Base-by-base conservation (phyloP, 2,113 vertebrate species). In the Cottus gobio region DNA sequence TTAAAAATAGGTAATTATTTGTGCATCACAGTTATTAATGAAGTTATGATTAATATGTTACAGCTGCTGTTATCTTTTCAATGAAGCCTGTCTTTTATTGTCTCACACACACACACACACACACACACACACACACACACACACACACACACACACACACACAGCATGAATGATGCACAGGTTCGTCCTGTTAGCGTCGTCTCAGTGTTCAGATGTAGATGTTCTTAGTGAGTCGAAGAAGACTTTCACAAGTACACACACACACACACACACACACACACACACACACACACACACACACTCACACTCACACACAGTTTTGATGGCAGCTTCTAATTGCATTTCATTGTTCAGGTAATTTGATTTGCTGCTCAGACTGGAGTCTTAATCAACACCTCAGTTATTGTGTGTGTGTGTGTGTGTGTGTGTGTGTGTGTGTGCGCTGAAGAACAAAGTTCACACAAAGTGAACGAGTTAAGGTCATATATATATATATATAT, bases 1-100 rank as follows among this genome's bases (percentile, higher is more conserved):
- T 31, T 31, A 31, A 31, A 2, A 31, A 37, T 5, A 61, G 80
- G 36, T 57, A n/a, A 31, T 79, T 87, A 84, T 89, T 75, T 61
- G 78, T 82, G 52, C 76, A 76, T 71, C 71, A 24, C 4, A 64
- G 28, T 71, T 75, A n/a, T n/a, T n/a, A n/a, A n/a, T n/a, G 70
- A 90, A 94, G 82, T 87, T 89, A 92, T 91, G 83, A 94, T 93
- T 87, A 91, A 89, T 90, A 80, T 86, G 82, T 85, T 91, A 87
- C 87, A 89, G 83, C 77, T 71, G 67, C 85, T 50, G 83, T 90
- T 93, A 88, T 91, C 89, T 87, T 77, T 88, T 81, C 86, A 88
- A 69, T 85, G 81, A 83, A 71, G 77, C 63, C 72, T 79, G 78
- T 37, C 36, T 37, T 37, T 31, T 31, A 31, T 31, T 31, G 2